Evolutionary conservation across 30 jellyfish, hydroid and myxozoan species (phyloP), one percentile per base, ranked within the genome.

Genomic region (Hydractinia symbiolongicarpus): DNA sequence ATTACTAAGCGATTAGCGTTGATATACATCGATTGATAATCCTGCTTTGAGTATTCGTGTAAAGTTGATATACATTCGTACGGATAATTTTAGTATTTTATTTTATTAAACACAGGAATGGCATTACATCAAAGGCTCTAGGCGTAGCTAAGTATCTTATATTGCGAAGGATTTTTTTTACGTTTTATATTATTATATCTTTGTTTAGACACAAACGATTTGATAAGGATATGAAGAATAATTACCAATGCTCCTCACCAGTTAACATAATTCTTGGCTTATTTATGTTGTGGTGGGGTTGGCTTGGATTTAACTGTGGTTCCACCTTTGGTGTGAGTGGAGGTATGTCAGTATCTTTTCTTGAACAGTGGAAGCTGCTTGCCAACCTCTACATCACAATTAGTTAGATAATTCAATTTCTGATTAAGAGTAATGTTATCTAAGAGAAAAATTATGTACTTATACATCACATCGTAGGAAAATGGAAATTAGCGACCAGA

Each of bases 261-360:
- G 80, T 95, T 5, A 90, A 80, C 64, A 94, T 90, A 7, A 91
- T 90, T 53, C 90, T 90, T 15, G 97, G 97, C 20, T 84, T 95
- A 51, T 90, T 90, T 64, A 90, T 90, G 97, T 81, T 90, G 72
- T 90, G 97, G 97, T 90, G 97, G 97, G 97, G 97, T 21, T 90
- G 97, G 97, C 94, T 90, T 4, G 97, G 97, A 7, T 90, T 90
- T 78, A 90, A 90, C 73, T 90, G 97, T 62, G 97, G 97, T 44
- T 83, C 95, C 66, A 90, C 97, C 7, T 90, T 90, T 81, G 97
- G 97, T 4, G 86, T 90, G 7, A 90, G 95, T 62, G 95, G 94
- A 50, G 89, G 97, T 90, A 76, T 53, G 88, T 79, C 68, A 2
- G 15, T 11, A 30, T 30, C 44, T 30, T 30, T 30, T 30, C 44